These are phyloP conservation scores for Ceratosolen solmsi DNA, from an alignment of 1,140 invertebrate genomes.

Conservation along the genomic window DNA sequence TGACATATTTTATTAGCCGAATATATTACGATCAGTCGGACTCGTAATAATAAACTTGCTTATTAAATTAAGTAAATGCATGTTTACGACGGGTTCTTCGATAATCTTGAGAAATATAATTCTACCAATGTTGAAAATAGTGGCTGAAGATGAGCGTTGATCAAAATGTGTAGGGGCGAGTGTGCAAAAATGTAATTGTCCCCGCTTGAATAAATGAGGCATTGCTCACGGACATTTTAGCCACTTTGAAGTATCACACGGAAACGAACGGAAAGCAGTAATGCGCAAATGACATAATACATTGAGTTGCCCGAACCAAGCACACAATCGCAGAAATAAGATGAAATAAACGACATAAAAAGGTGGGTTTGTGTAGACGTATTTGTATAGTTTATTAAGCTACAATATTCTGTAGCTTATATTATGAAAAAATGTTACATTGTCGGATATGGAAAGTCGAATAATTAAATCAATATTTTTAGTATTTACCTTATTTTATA, in stretches of 20 bases:
- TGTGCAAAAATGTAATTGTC: background rate
- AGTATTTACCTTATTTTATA: background rate
- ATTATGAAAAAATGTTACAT: background rate
- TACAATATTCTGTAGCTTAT: background rate
- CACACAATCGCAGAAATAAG: background rate
- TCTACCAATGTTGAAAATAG: background rate
- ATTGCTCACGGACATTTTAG: background rate
- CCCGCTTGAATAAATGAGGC: background rate
- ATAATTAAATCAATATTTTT: conserved; percentile 4
- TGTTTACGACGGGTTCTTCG: background rate
- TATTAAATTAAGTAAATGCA: background rate
- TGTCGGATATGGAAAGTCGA: background rate
- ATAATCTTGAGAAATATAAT: background rate
- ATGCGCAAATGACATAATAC: background rate
- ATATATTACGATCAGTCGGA: background rate
- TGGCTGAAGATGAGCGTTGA: background rate
- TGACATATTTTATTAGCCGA: background rate
- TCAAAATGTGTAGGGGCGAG: background rate
- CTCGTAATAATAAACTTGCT: background rate
- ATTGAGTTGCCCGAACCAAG: background rate
- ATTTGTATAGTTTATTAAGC: background rate
- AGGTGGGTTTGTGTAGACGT: background rate
- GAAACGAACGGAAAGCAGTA: background rate
- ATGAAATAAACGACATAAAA: background rate
- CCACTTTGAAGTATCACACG: too few species aligned